Conservation (phyloP, 1,140 invertebrate genomes). For the Drosophila jambulina region DNA sequence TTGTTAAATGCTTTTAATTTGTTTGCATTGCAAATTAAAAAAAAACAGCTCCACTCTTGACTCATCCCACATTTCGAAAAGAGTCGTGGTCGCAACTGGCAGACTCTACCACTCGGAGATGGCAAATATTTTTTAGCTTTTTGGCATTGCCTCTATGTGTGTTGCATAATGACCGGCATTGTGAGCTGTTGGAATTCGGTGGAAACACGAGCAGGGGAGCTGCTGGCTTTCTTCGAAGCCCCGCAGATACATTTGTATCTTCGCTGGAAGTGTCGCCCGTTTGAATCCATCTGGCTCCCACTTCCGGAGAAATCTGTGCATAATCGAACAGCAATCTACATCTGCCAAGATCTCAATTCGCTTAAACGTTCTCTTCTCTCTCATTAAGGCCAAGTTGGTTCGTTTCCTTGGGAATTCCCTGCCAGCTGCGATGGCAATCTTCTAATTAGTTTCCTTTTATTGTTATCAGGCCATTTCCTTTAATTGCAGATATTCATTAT, state of each 20-base stretch:
- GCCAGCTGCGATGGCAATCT: constrained; percentile 4
- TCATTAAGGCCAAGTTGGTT: constrained; percentile 18
- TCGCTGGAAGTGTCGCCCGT: neutral
- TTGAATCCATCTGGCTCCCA: constrained; percentile 5
- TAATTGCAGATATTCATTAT: constrained; percentile 5
- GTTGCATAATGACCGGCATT: constrained; percentile 46
- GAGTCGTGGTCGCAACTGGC: constrained; percentile 20
- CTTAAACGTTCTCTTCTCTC: constrained; percentile 14
- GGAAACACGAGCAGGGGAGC: neutral
- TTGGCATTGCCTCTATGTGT: constrained; percentile 17
- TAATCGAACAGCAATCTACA: constrained; percentile 20
- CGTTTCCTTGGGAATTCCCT: constrained; percentile 17
- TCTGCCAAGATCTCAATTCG: constrained; percentile 4
- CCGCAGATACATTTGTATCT: constrained; percentile 4
- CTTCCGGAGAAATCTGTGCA: constrained; percentile 40
- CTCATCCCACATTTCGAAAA: constrained; percentile 36
- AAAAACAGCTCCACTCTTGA: constrained; percentile 17
- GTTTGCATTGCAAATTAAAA: constrained; percentile 76
- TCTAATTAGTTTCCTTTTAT: constrained; percentile 38
- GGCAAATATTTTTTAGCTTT: constrained; percentile 22
- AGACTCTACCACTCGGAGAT: neutral
- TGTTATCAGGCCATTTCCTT: constrained; percentile 28
- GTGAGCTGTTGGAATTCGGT: constrained; percentile 15
- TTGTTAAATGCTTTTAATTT: constrained; percentile 75
- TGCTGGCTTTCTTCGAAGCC: neutral